Base-by-base conservation (phyloP, 64 coral and sea anemone genomes). In the Stylophora pistillata region DNA sequence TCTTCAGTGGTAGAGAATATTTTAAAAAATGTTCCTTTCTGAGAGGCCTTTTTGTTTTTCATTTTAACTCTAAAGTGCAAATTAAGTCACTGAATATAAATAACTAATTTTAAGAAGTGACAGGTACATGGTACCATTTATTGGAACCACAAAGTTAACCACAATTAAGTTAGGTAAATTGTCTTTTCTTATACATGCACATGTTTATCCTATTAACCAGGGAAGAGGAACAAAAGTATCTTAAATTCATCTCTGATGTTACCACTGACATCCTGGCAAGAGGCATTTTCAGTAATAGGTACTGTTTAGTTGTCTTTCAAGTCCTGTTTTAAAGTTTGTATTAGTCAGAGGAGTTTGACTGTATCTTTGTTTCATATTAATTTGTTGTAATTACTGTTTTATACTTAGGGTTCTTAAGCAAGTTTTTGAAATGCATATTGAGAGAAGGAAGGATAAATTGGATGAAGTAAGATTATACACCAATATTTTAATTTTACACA, bases 211-310 rank as follows among this genome's bases (percentile, higher is more conserved):
- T 47, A 47, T 47, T 47, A 0, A 47, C 37, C 62, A 94, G 92
- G 93, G 77, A 76, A 23, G 88, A 94, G 17, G 93, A 94, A 86
- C 93, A 94, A 31, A 62, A 73, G 37, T 94, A 94, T 33, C 62
- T 94, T 6, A 74, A 87, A 76, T 94, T 94, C 66, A 87, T 94
- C 73, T 94, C 93, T 62, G 88, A 94, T 61, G 93, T 94, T 27
- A 94, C 93, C 30, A 80, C 82, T 61, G 93, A 94, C 85, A 78
- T 94, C 14, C 70, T 94, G 14, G 93, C 93, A 10, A 87, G 93
- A 76, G 93, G 93, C 47, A 94, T 94, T 26, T 94, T 85, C 60
- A 90, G 78, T 55, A 94, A 94, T 53, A 94, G 93, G 93, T 94
- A 75, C 30, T 30, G 13, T 16, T 5, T 15, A 15, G 9, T 23